phyloP scores from a whole-genome alignment of 2,113 vertebrate genomes.

The Pygoscelis antarcticus region DNA sequence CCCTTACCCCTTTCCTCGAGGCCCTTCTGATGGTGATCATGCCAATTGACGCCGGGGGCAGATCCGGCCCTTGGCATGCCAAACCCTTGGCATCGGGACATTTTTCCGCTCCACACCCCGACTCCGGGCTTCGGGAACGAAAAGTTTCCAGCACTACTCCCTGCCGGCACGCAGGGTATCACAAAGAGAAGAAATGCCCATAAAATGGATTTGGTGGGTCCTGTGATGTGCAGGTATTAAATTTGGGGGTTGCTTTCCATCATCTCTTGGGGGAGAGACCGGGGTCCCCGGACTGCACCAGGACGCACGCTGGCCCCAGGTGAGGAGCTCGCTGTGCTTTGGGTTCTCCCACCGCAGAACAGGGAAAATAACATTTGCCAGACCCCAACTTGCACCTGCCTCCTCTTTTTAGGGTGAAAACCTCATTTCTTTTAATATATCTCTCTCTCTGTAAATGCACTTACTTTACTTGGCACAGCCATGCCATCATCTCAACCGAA shows the following conservation, averaged over 20 bases:
- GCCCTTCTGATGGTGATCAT: neutral
- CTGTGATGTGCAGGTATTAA: neutral
- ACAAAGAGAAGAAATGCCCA: rapidly evolving
- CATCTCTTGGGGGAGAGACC: neutral
- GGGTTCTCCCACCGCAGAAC: neutral
- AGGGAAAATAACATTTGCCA: neutral
- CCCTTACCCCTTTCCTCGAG: rapidly evolving
- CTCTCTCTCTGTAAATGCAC: neutral
- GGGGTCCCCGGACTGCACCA: neutral
- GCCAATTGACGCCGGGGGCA: neutral
- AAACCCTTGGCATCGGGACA: neutral
- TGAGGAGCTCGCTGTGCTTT: rapidly evolving
- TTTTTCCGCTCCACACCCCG: neutral
- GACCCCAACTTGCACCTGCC: neutral
- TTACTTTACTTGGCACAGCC: neutral
- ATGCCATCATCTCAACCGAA: neutral
- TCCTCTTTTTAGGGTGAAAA: neutral
- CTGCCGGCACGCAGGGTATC: neutral
- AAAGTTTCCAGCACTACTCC: neutral
- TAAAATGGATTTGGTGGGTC: rapidly evolving
- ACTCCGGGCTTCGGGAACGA: neutral
- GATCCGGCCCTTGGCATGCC: neutral
- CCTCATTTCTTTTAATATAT: rapidly evolving
- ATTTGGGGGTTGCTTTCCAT: neutral
- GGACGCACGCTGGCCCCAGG: rapidly evolving